A percentile compares a stretch with the other conserved stretches of the same genome.
Conservation (phyloP, 1,140 invertebrate genomes). For the Dendroctonus ponderosae region DNA sequence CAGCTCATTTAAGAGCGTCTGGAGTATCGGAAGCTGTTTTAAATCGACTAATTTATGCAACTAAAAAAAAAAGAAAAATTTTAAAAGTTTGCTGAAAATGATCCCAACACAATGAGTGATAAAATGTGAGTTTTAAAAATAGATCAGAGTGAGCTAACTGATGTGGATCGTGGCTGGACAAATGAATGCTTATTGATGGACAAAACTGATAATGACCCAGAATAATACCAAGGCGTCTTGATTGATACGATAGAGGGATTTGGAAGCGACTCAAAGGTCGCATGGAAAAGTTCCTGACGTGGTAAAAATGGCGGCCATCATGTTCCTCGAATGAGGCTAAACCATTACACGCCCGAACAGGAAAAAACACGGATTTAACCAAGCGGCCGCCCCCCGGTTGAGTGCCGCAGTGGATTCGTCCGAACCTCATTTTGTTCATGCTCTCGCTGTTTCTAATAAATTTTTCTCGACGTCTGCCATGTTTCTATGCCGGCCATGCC, state of each 20-base stretch:
- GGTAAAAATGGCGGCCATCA: slow-evolving; percentile 3
- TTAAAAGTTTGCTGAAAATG: too few relatives aligned
- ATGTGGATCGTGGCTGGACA: too few relatives aligned
- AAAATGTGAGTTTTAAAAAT: too few relatives aligned
- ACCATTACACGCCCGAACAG: slow-evolving; percentile 10
- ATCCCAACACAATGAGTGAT: too few relatives aligned
- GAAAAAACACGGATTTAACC: slow-evolving; percentile 18
- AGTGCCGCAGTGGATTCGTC: slow-evolving; percentile 48
- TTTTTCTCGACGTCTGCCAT: slow-evolving; percentile 46
- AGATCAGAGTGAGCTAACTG: too few relatives aligned
- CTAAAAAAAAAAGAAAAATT: too few relatives aligned
- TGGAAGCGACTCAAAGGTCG: neutral
- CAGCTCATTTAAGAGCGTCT: too few relatives aligned
- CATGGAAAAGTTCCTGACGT: slow-evolving; percentile 2
- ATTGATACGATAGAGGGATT: neutral
- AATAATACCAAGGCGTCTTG: too few relatives aligned
- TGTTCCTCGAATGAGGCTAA: slow-evolving; percentile 20
- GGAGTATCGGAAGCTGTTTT: too few relatives aligned
- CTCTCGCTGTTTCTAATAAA: slow-evolving; percentile 47
- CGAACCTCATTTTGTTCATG: slow-evolving; percentile 52
- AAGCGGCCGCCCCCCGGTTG: slow-evolving; percentile 26
- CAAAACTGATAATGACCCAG: too few relatives aligned
- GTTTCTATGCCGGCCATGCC: slow-evolving; percentile 34
- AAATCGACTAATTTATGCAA: too few relatives aligned
- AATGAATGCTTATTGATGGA: too few relatives aligned